Percentiles rank a stretch among this genome's conserved stretches.
Evolutionary conservation across 2,888 invertebrate species (phyloP).

Genomic region (Drosophila imparisetae): DNA sequence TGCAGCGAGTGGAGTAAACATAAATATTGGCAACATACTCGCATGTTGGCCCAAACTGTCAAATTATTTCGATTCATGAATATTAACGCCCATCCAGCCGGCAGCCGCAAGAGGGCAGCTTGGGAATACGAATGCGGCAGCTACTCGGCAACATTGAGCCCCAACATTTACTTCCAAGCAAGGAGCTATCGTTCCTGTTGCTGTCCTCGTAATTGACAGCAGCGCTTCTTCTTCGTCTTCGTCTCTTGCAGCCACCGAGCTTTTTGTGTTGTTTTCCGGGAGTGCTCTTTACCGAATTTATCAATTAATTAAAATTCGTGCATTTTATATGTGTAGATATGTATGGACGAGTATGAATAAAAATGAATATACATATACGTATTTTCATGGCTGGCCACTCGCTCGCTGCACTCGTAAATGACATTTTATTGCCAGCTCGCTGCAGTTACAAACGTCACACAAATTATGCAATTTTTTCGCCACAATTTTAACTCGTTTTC

Average conservation of each 20-base stretch:
- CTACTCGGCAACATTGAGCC: slow-evolving; percentile 1
- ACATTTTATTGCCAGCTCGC: slow-evolving; percentile 70
- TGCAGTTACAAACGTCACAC: slow-evolving; percentile 71
- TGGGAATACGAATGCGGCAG: slow-evolving; percentile 37
- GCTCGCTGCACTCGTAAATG: slow-evolving; percentile 66
- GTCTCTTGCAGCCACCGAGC: slow-evolving; percentile 12
- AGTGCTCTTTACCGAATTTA: slow-evolving; percentile 77
- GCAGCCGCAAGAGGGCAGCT: slow-evolving; percentile 42
- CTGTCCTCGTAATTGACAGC: slow-evolving; percentile 77
- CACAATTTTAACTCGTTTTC: slow-evolving; percentile 78
- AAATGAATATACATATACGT: slow-evolving; percentile 29
- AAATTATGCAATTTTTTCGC: slow-evolving; percentile 81
- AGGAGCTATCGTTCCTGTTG: slow-evolving; percentile 54
- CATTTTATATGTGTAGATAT: slow-evolving; percentile 67
- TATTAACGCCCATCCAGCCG: slow-evolving; percentile 75
- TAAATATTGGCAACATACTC: slow-evolving; percentile 78
- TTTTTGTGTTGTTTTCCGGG: slow-evolving; percentile 14
- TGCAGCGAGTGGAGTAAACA: slow-evolving; percentile 51
- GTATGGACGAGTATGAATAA: slow-evolving; percentile 39
- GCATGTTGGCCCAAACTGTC: slow-evolving; percentile 81
- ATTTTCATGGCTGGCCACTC: slow-evolving; percentile 36
- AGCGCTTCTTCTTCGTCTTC: slow-evolving; percentile 64
- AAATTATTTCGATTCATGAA: slow-evolving; percentile 81
- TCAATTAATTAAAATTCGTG: slow-evolving; percentile 81
- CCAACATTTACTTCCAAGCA: slow-evolving; percentile 21